Base-by-base conservation (phyloP, 2,113 vertebrate genomes). In the Sceloporus undulatus region DNA sequence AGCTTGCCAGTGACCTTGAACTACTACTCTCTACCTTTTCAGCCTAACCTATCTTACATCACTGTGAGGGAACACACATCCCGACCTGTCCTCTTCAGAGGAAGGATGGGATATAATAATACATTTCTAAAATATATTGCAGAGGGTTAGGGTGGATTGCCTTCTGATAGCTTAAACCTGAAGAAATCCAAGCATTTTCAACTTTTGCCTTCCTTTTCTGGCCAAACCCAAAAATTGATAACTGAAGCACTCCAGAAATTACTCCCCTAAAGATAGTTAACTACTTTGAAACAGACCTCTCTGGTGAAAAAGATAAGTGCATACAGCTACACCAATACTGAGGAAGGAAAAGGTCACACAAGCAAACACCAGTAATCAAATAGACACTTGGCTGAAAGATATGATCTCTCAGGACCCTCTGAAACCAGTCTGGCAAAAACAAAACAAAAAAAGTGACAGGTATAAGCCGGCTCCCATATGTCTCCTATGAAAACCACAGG, bases 331-430 rank as follows among this genome's bases (percentile, higher is more conserved):
- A 87, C 1, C 66, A 77, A 66, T 85, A 86, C 90, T 87, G 87
- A 48, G 54, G 91, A 87, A 92, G 65, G 54, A 91, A 92, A 94
- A 93, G 85, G 54, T 90, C 86, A 90, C 13, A 19, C 85, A 92
- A 62, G 38, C 18, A 79, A 82, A 25, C 13, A 88, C 73, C 86
- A 88, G 81, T 23, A 90, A 90, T 82, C 81, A 90, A 88, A 87
- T 18, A 91, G 90, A 40, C 62, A 79, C 0, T 0, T 78, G 68
- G 82, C 65, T 71, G 79, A 73, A 93, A 59, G 87, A 79, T 27
- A 86, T n/a, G 59, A 82, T 70, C 54, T 80, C 85, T 91, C 79
- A 62, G 88, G 91, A 91, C 86, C 19, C 85, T 91, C 87, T 88
- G 87, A 90, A 95, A 93, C 1, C 5, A 74, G 78, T 56, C 0